These are phyloP conservation scores for Thunnus albacares DNA, from an alignment of 2,797 vertebrate species.

Conservation along the genomic window DNA sequence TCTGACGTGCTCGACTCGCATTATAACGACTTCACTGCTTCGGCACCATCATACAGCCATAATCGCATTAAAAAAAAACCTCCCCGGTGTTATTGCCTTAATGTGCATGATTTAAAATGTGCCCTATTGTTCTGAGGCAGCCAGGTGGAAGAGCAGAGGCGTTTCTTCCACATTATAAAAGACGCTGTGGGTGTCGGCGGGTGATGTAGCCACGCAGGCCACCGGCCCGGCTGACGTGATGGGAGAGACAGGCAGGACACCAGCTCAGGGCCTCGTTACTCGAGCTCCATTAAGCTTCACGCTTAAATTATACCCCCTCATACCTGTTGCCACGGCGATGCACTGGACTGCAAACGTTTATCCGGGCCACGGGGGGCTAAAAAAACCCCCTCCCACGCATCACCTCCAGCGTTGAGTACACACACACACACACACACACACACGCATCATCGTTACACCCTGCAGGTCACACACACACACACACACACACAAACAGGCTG, in stretches of 20 bases:
- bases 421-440: constrained; percentile 33
- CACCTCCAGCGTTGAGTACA: constrained; percentile 18
- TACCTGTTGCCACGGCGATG: constrained; percentile 83
- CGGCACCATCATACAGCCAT: constrained; percentile 36
- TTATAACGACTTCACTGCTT: constrained; percentile 52
- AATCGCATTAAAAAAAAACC: constrained; percentile 49
- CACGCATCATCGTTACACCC: constrained; percentile 44
- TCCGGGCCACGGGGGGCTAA: constrained; percentile 67
- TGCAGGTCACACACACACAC: constrained; percentile 39
- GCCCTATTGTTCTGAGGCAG: constrained; percentile 66
- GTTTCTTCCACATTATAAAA: constrained; percentile 57
- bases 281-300: constrained; percentile 83
- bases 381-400: constrained; percentile 45
- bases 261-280: constrained; percentile 79
- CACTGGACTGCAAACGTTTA: constrained; percentile 77
- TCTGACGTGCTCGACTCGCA: constrained; percentile 41
- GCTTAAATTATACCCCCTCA: constrained; percentile 78
- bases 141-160: constrained; percentile 64
- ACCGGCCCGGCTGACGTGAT: constrained; percentile 69
- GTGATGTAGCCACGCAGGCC: constrained; percentile 63
- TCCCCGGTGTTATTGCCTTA: constrained; percentile 49
- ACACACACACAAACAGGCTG: constrained; percentile 25
- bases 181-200: constrained; percentile 61
- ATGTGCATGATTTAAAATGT: constrained; percentile 32
- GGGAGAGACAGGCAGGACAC: constrained; percentile 77